phyloP scores from a whole-genome alignment of 2,888 invertebrate species.

The Temnothorax ravouxi region DNA sequence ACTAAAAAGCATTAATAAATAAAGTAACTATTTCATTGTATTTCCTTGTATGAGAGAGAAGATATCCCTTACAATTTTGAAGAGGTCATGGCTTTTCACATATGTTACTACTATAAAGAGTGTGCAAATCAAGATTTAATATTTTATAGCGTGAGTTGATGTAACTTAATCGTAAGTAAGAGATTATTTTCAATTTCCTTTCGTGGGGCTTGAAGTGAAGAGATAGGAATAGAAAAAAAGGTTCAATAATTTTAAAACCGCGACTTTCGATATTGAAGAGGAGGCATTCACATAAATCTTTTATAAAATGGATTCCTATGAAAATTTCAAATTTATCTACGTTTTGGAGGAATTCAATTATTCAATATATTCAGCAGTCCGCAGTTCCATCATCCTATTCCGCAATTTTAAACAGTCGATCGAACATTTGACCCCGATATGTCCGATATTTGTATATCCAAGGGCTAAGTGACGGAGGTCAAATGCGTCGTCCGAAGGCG shows the following conservation, averaged over 20 bases:
- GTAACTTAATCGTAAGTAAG: neutral
- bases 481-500: slow-evolving; percentile 54
- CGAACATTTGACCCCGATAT: slow-evolving; percentile 30
- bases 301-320: slow-evolving; percentile 16
- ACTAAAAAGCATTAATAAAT: neutral
- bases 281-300: slow-evolving; percentile 5
- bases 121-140: neutral
- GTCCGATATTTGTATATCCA: slow-evolving; percentile 2
- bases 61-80: neutral
- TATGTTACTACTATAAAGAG: neutral
- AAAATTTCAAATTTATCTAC: slow-evolving; percentile 32
- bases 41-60: neutral
- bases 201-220: neutral
- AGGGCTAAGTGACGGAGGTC: slow-evolving; percentile 8
- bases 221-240: neutral
- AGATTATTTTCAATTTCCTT: neutral
- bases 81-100: too few relatives aligned
- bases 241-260: neutral
- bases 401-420: slow-evolving; percentile 38
- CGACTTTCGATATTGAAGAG: neutral
- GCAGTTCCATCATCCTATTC: neutral
- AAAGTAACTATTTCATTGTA: neutral
- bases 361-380: slow-evolving; percentile 20
- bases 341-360: neutral
- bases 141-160: neutral